These are phyloP conservation scores for Perccottus glenii DNA, from an alignment of 2,113 vertebrate species.

Conservation along the genomic window DNA sequence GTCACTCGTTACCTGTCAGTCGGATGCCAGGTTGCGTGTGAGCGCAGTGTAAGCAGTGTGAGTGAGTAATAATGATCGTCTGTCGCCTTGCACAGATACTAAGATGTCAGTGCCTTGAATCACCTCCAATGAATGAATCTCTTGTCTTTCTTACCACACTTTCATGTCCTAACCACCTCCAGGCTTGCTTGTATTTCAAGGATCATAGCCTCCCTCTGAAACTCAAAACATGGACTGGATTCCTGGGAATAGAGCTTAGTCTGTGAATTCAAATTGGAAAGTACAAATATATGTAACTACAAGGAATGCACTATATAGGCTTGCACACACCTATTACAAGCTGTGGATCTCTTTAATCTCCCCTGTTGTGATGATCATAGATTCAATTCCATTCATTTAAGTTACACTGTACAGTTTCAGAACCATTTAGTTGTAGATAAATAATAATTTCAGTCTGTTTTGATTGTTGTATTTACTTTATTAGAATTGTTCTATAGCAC, in stretches of 20 bases:
- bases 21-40: conserved; percentile 73
- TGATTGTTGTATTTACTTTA: no score
- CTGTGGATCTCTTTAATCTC: no score
- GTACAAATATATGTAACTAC: not conserved
- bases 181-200: conserved; percentile 76
- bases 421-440: no score
- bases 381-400: no score
- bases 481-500: no score
- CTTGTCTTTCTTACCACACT: conserved; percentile 80
- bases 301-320: no score
- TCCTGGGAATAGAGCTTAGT: conserved; percentile 29
- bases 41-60: conserved; percentile 58
- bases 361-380: no score
- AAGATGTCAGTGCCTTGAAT: conserved; percentile 76
- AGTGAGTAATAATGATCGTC: conserved; percentile 79
- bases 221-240: conserved; percentile 68
- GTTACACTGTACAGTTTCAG: no score
- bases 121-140: conserved; percentile 79
- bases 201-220: conserved; percentile 51
- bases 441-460: no score
- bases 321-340: no score
- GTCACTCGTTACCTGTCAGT: conserved; percentile 53
- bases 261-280: conserved; percentile 1
- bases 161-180: conserved; percentile 76
- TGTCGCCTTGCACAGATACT: conserved; percentile 69